Percentiles rank a stretch among this genome's conserved stretches.
These are phyloP conservation scores for Spatulosminthurus flaviceps DNA, from an alignment of 2,888 invertebrate species.

Conservation along the genomic window DNA sequence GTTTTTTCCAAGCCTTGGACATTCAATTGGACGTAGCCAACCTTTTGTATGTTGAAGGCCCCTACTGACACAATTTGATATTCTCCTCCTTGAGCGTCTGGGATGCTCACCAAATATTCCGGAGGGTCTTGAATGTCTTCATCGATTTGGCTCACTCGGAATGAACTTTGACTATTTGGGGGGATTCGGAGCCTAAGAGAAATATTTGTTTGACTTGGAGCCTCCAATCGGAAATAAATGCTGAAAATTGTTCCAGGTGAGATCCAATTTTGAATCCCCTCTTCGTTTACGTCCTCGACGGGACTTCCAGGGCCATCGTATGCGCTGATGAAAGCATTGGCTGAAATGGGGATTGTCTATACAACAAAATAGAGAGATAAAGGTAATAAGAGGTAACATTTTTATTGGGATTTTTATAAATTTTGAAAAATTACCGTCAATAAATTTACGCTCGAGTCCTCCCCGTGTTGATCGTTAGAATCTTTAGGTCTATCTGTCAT, in stretches of 20 bases:
- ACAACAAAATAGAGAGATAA: too few species aligned
- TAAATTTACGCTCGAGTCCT: too few species aligned
- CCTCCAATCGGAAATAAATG: conserved; percentile 52
- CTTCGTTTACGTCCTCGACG: conserved; percentile 4
- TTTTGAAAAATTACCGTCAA: too few species aligned
- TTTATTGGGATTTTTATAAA: too few species aligned
- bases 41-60: conserved; percentile 36
- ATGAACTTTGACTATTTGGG: conserved; percentile 35
- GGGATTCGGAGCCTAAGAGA: conserved; percentile 49
- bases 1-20: conserved; percentile 48
- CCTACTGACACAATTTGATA: conserved; percentile 53
- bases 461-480: too few species aligned
- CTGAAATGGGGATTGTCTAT: not conserved
- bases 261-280: conserved; percentile 54
- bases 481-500: too few species aligned
- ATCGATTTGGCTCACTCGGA: not conserved
- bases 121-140: not conserved
- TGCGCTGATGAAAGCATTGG: not conserved
- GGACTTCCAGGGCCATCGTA: not conserved
- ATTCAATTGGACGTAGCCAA: conserved; percentile 56
- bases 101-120: not conserved
- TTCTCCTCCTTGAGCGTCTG: not conserved
- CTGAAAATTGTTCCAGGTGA: conserved; percentile 29
- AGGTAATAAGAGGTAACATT: too few species aligned
- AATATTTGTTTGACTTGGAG: not conserved